Evolutionary conservation across 1,140 invertebrate species (phyloP), one percentile per base, ranked within the genome.

Genomic region (Drosophila setifemur): DNA sequence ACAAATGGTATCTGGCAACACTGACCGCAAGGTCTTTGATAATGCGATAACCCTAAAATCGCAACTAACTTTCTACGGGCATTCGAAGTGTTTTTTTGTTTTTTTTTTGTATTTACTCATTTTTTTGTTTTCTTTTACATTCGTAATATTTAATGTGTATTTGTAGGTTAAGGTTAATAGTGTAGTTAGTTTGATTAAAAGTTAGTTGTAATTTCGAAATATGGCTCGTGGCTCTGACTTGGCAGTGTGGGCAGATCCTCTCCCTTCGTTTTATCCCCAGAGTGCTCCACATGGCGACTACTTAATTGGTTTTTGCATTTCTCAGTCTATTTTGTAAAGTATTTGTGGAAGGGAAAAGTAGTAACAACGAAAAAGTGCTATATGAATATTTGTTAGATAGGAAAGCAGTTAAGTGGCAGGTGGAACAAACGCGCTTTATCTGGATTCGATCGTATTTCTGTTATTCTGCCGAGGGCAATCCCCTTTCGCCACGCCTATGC

Each of bases 221-320:
- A 85, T 86, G 81, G 81, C 81, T 86, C 81, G 82, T 86, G 81
- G 81, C 81, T 87, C 81, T 86, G 81, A 87, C 81, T 86, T 86
- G 81, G 81, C 81, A 86, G 79, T 85, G 79, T 75, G 78, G 73
- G 74, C 79, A 71, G 74, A 79, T 63, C 73, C 57, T 55, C 33
- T 70, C 50, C 11, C 28, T 40, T 42, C 54, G 43, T 42, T 25
- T 47, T 26, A 2, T 35, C 49, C 44, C 50, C 49, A 42, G 60
- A 48, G 42, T 64, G 35, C 29, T 63, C 28, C 55, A 57, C 50
- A 44, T 50, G 43, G 39, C 57, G 57, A 53, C 29, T 66, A 23
- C 53, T 44, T 55, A 49, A 71, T 31, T 57, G 49, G 37, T 52
- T 61, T 33, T 54, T 66, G 70, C 69, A 69, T 64, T 79, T 73